Base-by-base conservation (phyloP, 2,888 invertebrate species). In the Aphidoletes aphidimyza region DNA sequence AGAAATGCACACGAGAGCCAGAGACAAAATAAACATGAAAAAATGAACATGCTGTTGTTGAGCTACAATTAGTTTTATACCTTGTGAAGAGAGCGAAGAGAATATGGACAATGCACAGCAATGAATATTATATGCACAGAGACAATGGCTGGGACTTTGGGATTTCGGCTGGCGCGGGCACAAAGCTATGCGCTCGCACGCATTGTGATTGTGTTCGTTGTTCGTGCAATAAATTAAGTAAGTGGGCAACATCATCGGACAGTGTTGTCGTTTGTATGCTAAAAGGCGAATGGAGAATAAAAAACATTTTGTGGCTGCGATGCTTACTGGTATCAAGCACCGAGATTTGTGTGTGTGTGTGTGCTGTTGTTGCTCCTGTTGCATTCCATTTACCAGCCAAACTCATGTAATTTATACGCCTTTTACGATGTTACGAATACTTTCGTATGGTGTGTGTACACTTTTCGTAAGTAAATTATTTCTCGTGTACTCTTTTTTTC, bases 221-320 rank as follows among this genome's bases (percentile, higher is more conserved):
- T 37, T 37, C 81, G 11, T 36, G 37, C 37, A 81, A 81, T 81
- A 81, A 81, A 81, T 81, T 81, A 81, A 81, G 81, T 37, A 81
- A 37, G 81, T 81, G 81, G 81, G 81, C 81, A 81, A 36, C 81
- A 81, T 81, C 19, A n/a, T 81, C 81, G 37, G 69, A 69, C 69
- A 69, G 34, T 69, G 69, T 69, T 11, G 54, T 3, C 11, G 36
- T n/a, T 78, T 78, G 37, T 81, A 81, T 81, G 81, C 69, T 34
- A 69, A 69, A 69, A 69, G 5, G 69, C 69, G 69, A 69, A 1
- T 39, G 30, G 30, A 69, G 30, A 26, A n/a, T n/a, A n/a, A n/a
- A n/a, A n/a, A n/a, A n/a, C n/a, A n/a, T n/a, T n/a, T n/a, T n/a
- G n/a, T n/a, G n/a, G n/a, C n/a, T n/a, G n/a, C n/a, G n/a, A n/a